phyloP scores from a whole-genome alignment of 2,113 vertebrate species.

The Dicrurus megarhynchus region DNA sequence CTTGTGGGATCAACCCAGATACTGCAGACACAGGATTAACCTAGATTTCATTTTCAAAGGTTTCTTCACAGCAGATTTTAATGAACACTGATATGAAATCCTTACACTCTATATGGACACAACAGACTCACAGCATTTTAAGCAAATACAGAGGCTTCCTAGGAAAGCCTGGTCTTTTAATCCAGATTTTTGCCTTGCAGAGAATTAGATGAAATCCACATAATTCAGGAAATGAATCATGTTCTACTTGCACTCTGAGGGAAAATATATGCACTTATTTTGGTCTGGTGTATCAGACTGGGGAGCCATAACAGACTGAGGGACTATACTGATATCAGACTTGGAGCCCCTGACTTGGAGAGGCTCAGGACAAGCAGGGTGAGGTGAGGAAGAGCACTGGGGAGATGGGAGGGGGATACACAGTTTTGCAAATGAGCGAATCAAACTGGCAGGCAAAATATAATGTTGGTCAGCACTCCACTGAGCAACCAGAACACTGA shows the following conservation, averaged over 20 bases:
- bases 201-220: background rate
- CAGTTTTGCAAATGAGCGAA: background rate
- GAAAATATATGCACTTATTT: background rate
- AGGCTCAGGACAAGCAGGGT: background rate
- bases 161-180: background rate
- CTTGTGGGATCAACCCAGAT: background rate
- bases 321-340: background rate
- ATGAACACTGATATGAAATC: background rate
- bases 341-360: background rate
- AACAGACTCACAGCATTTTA: background rate
- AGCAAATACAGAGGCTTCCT: background rate
- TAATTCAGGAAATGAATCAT: background rate
- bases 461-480: background rate
- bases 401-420: no score
- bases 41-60: background rate
- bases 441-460: background rate
- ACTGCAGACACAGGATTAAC: constrained; percentile 11
- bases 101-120: background rate
- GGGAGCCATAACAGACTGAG: background rate
- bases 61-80: background rate
- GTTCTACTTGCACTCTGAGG: background rate
- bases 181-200: background rate
- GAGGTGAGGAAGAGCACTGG: background rate
- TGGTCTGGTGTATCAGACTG: background rate
- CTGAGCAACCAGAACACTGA: background rate